A percentile compares a stretch with the other conserved stretches of the same genome.
These are phyloP conservation scores for Neosilurus hyrtlii DNA, from an alignment of 2,797 vertebrate genomes.

Conservation along the genomic window DNA sequence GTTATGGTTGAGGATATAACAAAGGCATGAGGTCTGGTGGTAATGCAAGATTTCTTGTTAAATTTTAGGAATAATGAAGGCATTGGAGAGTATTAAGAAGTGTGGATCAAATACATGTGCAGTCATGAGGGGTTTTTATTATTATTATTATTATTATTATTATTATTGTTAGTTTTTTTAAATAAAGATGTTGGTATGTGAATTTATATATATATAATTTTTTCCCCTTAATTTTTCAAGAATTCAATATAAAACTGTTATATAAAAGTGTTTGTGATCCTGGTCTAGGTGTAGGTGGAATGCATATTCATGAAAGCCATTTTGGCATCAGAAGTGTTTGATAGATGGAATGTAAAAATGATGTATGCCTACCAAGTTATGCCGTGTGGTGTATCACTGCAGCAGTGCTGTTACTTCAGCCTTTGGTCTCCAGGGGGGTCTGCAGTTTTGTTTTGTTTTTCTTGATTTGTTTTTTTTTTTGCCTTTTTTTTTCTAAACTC, in stretches of 20 bases:
- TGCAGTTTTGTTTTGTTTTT: conserved; percentile 36
- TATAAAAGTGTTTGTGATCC: conserved; percentile 29
- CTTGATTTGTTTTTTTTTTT: too few species aligned
- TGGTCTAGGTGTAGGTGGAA: conserved; percentile 32
- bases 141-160: too few species aligned
- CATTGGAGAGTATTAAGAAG: conserved; percentile 16
- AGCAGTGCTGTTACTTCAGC: conserved; percentile 20
- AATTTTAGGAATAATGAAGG: conserved; percentile 27
- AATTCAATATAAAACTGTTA: conserved; percentile 8
- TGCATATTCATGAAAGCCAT: conserved; percentile 26
- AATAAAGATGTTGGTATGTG: not conserved
- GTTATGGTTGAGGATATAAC: conserved; percentile 23
- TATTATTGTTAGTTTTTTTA: too few species aligned
- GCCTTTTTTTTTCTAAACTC: conserved; percentile 10
- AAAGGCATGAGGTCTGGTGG: conserved; percentile 46
- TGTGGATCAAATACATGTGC: not conserved
- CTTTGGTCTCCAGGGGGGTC: conserved; percentile 40
- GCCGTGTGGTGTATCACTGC: conserved; percentile 16
- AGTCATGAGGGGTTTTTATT: not conserved
- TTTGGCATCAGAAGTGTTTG: conserved; percentile 17
- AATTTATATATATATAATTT: not conserved
- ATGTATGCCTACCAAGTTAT: not conserved
- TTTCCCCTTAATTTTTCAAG: not conserved
- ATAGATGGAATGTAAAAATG: conserved; percentile 1
- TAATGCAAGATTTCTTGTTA: conserved; percentile 36